Percentiles rank a stretch among this genome's conserved stretches.
phyloP scores from a whole-genome alignment of 2,888 invertebrate genomes.

The Amphipoea lucens region DNA sequence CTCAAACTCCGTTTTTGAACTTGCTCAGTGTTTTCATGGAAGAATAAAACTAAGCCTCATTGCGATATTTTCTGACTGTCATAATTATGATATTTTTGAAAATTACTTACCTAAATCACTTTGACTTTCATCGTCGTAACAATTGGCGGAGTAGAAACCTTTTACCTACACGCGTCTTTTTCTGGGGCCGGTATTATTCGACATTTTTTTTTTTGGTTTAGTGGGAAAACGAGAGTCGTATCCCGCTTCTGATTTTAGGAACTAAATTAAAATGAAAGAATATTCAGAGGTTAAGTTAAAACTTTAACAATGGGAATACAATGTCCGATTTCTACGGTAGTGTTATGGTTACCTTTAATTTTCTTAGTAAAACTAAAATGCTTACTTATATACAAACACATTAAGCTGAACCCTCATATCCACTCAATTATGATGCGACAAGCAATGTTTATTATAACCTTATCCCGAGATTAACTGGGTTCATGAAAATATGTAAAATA shows the following conservation, averaged over 20 bases:
- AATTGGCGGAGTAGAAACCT: not conserved
- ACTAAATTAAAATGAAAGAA: no score
- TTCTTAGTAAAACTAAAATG: not conserved
- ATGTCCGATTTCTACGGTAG: not conserved
- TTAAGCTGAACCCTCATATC: not conserved
- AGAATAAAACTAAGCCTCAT: not conserved
- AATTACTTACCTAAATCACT: not conserved
- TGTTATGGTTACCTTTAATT: not conserved
- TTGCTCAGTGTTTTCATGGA: not conserved
- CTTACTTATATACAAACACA: not conserved
- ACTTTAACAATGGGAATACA: no score
- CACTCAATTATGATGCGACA: not conserved
- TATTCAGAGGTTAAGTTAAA: no score
- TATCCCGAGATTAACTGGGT: slow-evolving; percentile 30
- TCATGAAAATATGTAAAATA: slow-evolving; percentile 24
- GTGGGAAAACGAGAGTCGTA: no score
- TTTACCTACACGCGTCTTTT: no score
- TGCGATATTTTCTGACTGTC: not conserved
- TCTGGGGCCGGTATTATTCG: no score
- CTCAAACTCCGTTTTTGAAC: not conserved
- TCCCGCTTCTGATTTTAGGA: no score
- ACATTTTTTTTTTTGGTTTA: no score
- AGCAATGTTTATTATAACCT: slow-evolving; percentile 31
- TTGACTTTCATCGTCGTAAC: not conserved
- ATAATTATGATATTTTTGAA: not conserved